Base-by-base conservation (phyloP, 2,113 vertebrate species). In the Nettapus auritus region DNA sequence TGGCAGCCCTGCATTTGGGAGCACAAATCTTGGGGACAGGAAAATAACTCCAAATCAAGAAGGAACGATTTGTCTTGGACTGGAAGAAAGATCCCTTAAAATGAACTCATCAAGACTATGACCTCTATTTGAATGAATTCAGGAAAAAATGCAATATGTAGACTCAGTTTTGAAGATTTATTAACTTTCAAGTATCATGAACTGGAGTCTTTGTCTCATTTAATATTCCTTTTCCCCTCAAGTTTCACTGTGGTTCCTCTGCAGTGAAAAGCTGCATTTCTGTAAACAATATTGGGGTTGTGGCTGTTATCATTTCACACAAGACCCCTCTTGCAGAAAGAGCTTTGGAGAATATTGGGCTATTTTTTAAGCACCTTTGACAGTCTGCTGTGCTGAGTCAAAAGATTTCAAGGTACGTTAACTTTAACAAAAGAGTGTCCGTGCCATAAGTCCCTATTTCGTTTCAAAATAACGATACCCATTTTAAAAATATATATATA, bases 361-460 rank as follows among this genome's bases (percentile, higher is more conserved):
- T 96, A 94, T 95, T 96, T 95, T 97, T 97, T 92, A 96, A 96
- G 85, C 94, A 93, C 91, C 88, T 91, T 96, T 95, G 93, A 95
- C 94, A 96, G 82, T 95, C 85, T 97, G 53, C 86, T 92, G 91
- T 94, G 80, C 95, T 94, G 84, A 97, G 94, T 87, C 10, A 40
- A 97, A 97, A 95, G 92, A 96, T 96, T 95, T 96, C 89, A 97
- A 93, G 88, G 90, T 94, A 96, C 95, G 93, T 97, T 97, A 97
- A 96, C 90, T 96, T 93, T 90, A 97, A 97, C 94, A 94, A 97
- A 97, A 97, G 96, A 91, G 52, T 90, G 93, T 84, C 93, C 33
- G 0, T 94, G 89, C 56, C 81, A 86, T 91, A 95, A 97, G 68
- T 66, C 86, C 36, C 76, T 85, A 96, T 95, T 97, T 83, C 8